Evolutionary conservation across 2,113 vertebrate genomes (phyloP).

Genomic region (Rhagologus leucostigma): DNA sequence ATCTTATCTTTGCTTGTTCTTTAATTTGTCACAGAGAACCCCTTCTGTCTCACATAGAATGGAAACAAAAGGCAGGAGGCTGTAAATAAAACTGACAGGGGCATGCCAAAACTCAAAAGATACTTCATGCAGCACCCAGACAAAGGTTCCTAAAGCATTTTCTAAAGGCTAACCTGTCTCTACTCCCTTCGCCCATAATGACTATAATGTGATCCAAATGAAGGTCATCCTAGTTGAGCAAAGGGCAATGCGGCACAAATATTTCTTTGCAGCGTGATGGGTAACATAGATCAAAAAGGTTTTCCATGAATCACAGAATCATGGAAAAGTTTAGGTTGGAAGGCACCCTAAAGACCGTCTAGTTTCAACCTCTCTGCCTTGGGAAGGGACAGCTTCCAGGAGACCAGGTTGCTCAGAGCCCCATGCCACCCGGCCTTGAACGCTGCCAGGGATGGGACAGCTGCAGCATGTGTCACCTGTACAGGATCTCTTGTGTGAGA

Average conservation of each 20-base stretch:
- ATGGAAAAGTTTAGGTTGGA: neutral
- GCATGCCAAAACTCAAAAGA: neutral
- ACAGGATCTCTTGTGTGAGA: neutral
- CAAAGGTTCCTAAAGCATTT: neutral
- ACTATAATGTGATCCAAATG: neutral
- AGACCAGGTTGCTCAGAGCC: neutral
- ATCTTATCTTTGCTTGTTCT: neutral
- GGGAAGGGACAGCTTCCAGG: neutral
- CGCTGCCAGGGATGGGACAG: too few relatives aligned
- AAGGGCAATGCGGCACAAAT: neutral
- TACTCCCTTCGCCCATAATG: neutral
- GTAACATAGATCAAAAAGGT: neutral
- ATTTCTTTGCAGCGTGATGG: neutral
- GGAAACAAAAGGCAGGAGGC: neutral
- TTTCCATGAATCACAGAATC: neutral
- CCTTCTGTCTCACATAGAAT: neutral
- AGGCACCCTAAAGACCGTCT: neutral
- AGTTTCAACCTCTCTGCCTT: neutral
- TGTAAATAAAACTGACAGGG: neutral
- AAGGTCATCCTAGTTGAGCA: neutral
- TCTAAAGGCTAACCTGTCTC: conserved; percentile 13
- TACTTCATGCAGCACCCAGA: neutral
- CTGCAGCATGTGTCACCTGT: rapidly evolving
- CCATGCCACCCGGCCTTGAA: too few relatives aligned
- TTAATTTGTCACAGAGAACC: neutral